phyloP scores from a whole-genome alignment of 1,140 invertebrate species.

The Trichonephila clavipes region DNA sequence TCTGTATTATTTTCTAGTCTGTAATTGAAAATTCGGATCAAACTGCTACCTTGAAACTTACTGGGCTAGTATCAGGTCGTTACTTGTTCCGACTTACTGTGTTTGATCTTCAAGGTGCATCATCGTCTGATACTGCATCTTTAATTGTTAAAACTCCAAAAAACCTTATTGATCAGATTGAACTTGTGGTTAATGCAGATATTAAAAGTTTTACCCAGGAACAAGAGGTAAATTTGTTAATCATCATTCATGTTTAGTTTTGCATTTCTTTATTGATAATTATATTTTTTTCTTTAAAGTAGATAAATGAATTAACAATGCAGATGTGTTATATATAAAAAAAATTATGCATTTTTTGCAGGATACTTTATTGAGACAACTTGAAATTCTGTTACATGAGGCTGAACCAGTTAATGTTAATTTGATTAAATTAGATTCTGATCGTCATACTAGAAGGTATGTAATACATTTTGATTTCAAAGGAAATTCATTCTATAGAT shows the following conservation, averaged over 20 bases:
- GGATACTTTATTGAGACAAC: constrained; percentile 85
- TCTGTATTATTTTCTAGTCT: constrained; percentile 78
- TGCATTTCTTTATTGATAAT: background rate
- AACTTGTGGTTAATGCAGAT: constrained; percentile 88
- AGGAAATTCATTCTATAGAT: too few species aligned
- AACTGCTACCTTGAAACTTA: constrained; percentile 87
- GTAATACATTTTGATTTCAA: background rate
- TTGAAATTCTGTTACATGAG: constrained; percentile 86
- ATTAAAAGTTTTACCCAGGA: constrained; percentile 85
- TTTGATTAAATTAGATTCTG: constrained; percentile 77
- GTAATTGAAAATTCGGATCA: constrained; percentile 88
- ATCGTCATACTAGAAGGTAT: constrained; percentile 77
- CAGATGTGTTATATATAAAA: background rate
- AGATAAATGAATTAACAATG: too few species aligned
- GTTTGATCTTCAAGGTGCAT: constrained; percentile 92
- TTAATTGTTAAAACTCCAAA: constrained; percentile 91
- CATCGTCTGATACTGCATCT: constrained; percentile 89
- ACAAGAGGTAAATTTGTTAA: constrained; percentile 82
- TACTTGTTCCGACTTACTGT: constrained; percentile 95
- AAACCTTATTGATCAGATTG: constrained; percentile 87
- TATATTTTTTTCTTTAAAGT: background rate
- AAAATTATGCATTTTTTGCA: constrained; percentile 79
- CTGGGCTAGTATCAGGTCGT: constrained; percentile 88
- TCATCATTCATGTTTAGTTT: background rate
- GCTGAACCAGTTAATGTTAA: constrained; percentile 78